Conservation (phyloP, 2,797 vertebrate species). For the Eleutherodactylus coqui region DNA sequence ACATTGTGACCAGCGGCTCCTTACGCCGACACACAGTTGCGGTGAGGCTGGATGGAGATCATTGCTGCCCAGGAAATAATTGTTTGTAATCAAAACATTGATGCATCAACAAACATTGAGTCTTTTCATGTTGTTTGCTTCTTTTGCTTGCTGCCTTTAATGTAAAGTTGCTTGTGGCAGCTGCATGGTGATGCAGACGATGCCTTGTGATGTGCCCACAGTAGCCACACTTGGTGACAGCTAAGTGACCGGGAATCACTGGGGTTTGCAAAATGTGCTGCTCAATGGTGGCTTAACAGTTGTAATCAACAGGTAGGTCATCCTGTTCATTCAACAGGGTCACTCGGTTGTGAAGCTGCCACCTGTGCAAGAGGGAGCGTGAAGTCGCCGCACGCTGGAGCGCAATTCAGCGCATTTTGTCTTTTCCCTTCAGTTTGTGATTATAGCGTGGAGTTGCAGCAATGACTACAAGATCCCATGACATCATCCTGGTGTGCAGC, state of each 20-base stretch:
- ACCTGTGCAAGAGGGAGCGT: not conserved
- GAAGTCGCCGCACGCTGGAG: not conserved
- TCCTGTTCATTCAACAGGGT: not conserved
- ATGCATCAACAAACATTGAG: not conserved
- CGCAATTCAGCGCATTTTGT: not conserved
- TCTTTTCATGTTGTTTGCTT: not conserved
- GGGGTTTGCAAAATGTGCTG: not conserved
- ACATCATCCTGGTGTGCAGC: not conserved
- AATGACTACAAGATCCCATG: not conserved
- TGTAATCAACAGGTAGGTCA: no score
- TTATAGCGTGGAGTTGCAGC: not conserved
- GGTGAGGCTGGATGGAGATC: not conserved
- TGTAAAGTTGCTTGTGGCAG: not conserved
- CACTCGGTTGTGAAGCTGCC: not conserved
- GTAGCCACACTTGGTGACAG: not conserved
- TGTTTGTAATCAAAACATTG: not conserved
- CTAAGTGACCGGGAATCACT: not conserved
- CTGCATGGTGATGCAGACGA: no score
- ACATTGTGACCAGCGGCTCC: slow-evolving; percentile 18
- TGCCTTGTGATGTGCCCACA: no score
- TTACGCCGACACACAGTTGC: slow-evolving; percentile 4
- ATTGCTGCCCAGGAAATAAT: not conserved
- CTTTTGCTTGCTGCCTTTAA: not conserved
- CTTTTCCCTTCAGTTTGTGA: not conserved
- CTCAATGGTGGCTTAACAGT: not conserved